Conservation (phyloP, 2,113 vertebrate genomes). For the Eclectus roratus region DNA sequence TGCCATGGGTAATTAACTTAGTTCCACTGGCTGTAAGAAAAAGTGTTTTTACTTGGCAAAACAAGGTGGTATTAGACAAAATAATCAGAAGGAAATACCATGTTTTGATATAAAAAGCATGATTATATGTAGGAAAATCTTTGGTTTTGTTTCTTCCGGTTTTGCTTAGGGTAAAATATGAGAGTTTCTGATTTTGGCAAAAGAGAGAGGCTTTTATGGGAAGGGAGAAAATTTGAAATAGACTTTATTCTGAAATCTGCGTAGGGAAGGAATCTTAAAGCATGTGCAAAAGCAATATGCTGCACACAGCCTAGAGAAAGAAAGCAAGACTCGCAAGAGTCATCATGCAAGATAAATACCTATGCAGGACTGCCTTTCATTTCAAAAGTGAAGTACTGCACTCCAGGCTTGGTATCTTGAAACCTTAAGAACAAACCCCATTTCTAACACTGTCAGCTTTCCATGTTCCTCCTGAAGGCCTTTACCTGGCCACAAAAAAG, state of each 20-base stretch:
- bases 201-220: not conserved
- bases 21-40: not conserved
- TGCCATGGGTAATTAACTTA: not conserved
- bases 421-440: not conserved
- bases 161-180: not conserved
- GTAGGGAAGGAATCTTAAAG: not conserved
- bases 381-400: not conserved
- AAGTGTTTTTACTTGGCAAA: not conserved
- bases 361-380: not conserved
- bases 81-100: not conserved
- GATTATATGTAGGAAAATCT: not conserved
- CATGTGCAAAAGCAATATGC: not conserved
- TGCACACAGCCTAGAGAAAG: not conserved
- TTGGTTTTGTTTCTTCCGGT: not conserved
- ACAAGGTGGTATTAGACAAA: not conserved
- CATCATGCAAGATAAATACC: not conserved
- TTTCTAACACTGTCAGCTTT: not conserved
- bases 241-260: not conserved
- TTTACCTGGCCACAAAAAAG: not conserved
- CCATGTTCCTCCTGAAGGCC: not conserved
- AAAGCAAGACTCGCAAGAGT: not conserved
- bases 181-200: not conserved
- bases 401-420: not conserved
- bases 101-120: not conserved
- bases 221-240: not conserved